Base-by-base conservation (phyloP, 2,113 vertebrate species). In the Oostethus manadensis region DNA sequence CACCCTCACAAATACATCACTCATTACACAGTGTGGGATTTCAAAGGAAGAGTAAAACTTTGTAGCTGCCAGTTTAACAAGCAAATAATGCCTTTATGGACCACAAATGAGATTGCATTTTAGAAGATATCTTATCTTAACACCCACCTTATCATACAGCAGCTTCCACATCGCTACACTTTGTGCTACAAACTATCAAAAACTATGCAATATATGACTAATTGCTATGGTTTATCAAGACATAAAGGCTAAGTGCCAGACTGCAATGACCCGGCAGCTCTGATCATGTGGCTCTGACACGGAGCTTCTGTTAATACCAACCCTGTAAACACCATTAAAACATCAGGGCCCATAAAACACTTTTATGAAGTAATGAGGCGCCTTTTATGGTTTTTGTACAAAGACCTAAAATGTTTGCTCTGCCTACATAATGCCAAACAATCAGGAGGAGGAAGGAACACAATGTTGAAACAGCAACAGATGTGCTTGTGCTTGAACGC, bases 301-400 rank as follows among this genome's bases (percentile, higher is more conserved):
- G 77, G 83, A 68, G 74, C 59, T 14, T 77, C 70, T 64, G 72
- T 76, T 81, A 84, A 75, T 74, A 78, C 79, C 81, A 89, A 85
- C 76, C 84, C 59, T 70, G 79, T 91, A 92, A 93, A 91, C 84
- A 92, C 83, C 53, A 61, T 90, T 89, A 91, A 89, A 91, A 80
- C 83, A 83, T 74, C 87, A 82, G 70, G 71, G 68, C 67, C 76
- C 73, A 75, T 89, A 90, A 88, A 86, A 71, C 61, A 87, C 29
- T 84, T 94, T 91, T 89, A 92, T 82, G 71, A 90, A 91, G 82
- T 82, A 87, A 90, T 73, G 83, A 81, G 68, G 63, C 83, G 86
- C 82, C 85, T 84, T 86, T 87, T 40, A 80, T 64, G 53, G 71
- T 76, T 79, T 84, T 66, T 68, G 70, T 65, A 53, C 56, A 48